Percentiles rank a stretch among this genome's conserved stretches.
Evolutionary conservation across 2,797 vertebrate species (phyloP).

Genomic region (Acestrorhynchus altus): DNA sequence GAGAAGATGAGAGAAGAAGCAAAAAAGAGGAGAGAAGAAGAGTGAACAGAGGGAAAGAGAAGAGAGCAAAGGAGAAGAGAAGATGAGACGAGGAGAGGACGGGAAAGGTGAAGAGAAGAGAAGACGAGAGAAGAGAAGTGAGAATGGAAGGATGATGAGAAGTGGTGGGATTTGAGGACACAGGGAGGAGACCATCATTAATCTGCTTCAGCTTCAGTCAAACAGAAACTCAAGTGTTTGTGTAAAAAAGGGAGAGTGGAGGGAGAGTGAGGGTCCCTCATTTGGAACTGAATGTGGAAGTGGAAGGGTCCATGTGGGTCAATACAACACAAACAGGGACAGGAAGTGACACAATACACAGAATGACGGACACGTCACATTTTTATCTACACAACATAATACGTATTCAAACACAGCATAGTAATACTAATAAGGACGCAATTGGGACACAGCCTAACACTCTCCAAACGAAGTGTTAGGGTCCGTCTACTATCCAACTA

Average conservation of each 20-base stretch:
- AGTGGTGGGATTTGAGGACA: background rate
- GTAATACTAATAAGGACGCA: too few relatives aligned
- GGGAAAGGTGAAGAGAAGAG: background rate
- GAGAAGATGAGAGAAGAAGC: constrained; percentile 2
- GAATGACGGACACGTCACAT: background rate
- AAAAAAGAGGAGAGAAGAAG: background rate
- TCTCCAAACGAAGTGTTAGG: too few relatives aligned
- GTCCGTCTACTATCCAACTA: too few relatives aligned
- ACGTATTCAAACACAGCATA: too few relatives aligned
- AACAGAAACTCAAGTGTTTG: background rate
- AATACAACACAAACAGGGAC: background rate
- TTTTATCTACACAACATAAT: too few relatives aligned
- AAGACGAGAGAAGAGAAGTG: background rate
- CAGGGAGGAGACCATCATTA: background rate
- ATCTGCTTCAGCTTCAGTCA: background rate
- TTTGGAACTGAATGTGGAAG: constrained; percentile 7
- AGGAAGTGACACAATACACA: constrained; percentile 2
- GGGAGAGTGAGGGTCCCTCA: background rate
- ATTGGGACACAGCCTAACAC: too few relatives aligned
- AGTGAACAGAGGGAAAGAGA: constrained; percentile 6
- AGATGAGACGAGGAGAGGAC: background rate
- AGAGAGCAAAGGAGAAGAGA: background rate
- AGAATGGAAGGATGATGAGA: background rate
- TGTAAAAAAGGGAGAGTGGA: constrained; percentile 4
- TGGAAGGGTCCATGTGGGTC: background rate